These are phyloP conservation scores for Echinops telfairi DNA, from an alignment of 2,113 vertebrate species.

Conservation along the genomic window DNA sequence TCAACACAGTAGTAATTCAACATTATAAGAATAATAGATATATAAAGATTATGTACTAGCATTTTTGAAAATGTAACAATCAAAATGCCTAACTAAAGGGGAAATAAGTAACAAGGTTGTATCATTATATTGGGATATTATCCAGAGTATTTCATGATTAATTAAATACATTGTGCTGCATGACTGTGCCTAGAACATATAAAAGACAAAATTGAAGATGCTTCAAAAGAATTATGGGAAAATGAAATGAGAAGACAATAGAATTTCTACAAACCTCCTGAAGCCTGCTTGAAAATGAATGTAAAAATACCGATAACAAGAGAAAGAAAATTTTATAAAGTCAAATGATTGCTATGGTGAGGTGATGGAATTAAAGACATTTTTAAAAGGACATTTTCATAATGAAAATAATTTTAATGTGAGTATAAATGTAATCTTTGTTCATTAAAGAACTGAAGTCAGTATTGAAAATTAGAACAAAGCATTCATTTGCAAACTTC, in stretches of 20 bases:
- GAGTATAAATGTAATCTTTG: no score
- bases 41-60: background rate
- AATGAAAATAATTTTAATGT: background rate
- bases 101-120: background rate
- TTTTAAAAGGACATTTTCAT: background rate
- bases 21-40: background rate
- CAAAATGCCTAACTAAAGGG: conserved; percentile 12
- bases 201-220: background rate
- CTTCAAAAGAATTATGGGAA: no score
- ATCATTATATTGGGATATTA: background rate
- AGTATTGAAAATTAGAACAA: no score
- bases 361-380: background rate
- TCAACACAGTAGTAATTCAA: background rate
- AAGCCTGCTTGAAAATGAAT: background rate
- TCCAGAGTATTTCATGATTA: background rate
- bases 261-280: no score
- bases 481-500: no score
- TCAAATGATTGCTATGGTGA: background rate
- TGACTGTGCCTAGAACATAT: background rate
- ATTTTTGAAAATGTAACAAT: background rate
- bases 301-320: background rate
- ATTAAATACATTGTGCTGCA: background rate
- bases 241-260: no score
- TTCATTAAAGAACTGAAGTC: no score
- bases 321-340: background rate